Percentiles rank a stretch among this genome's conserved stretches.
phyloP scores from a whole-genome alignment of 2,888 invertebrate genomes.

The Dolichopus griseipennis region DNA sequence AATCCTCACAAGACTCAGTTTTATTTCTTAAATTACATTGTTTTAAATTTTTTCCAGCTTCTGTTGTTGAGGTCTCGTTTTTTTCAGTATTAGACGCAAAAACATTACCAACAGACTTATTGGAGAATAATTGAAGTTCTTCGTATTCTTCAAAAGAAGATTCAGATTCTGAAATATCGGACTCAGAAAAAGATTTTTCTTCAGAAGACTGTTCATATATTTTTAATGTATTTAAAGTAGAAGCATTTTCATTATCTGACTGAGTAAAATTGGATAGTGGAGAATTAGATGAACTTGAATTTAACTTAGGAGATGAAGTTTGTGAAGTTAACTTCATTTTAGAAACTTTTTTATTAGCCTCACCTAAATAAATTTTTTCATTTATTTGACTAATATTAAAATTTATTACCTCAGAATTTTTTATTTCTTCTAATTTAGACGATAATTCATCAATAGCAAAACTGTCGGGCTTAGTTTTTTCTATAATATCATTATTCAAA shows the following conservation, averaged over 20 bases:
- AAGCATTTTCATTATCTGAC: background rate
- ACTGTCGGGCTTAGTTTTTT: conserved; percentile 23
- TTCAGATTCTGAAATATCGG: background rate
- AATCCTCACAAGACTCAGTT: conserved; percentile 28
- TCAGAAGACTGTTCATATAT: background rate
- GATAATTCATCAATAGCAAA: conserved; percentile 33
- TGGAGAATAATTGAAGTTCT: conserved; percentile 40
- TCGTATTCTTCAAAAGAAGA: conserved; percentile 17
- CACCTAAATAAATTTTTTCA: conserved; percentile 32
- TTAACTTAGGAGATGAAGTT: conserved; percentile 27
- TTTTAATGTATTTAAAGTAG: background rate
- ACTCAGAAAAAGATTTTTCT: conserved; percentile 16
- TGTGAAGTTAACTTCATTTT: conserved; percentile 19
- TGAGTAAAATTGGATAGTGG: background rate
- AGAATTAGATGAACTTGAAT: background rate
- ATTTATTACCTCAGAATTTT: conserved; percentile 28
- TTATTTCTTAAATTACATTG: conserved; percentile 29
- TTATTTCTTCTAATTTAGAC: conserved; percentile 33
- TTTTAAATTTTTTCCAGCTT: conserved; percentile 34
- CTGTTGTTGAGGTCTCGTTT: conserved; percentile 37
- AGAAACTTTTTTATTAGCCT: conserved; percentile 30
- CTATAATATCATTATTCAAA: background rate
- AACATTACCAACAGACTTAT: conserved; percentile 49
- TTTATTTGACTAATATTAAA: conserved; percentile 30
- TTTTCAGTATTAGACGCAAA: conserved; percentile 43